Evolutionary conservation across 2,888 invertebrate species (phyloP).

Genomic region (Drosophila incognita): DNA sequence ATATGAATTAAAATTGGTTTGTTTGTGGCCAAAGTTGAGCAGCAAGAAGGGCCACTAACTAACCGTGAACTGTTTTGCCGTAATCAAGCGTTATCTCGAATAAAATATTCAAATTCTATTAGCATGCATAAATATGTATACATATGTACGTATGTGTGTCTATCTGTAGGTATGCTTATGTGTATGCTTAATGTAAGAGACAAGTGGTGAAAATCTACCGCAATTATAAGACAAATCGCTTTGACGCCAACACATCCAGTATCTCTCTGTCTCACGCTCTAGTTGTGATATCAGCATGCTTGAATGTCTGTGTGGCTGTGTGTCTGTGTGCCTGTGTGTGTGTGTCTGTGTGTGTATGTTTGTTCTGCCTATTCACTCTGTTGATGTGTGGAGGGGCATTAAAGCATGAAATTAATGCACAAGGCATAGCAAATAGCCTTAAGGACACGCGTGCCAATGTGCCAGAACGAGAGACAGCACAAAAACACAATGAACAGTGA

Average conservation of each 20-base stretch:
- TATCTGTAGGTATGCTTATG: neutral
- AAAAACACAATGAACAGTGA: neutral
- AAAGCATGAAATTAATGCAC: conserved; percentile 70
- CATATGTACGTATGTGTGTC: neutral
- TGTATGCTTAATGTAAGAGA: conserved; percentile 8
- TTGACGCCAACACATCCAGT: conserved; percentile 45
- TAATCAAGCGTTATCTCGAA: conserved; percentile 48
- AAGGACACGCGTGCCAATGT: conserved; percentile 53
- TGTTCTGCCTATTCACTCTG: conserved; percentile 12
- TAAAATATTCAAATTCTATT: conserved; percentile 63
- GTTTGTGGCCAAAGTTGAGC: neutral
- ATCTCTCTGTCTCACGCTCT: conserved; percentile 24
- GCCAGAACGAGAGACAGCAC: conserved; percentile 13
- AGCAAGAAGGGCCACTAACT: conserved; percentile 19
- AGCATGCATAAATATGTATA: conserved; percentile 1
- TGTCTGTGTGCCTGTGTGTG: neutral
- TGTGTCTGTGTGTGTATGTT: conserved; percentile 6
- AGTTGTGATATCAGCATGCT: conserved; percentile 42
- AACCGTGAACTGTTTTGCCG: conserved; percentile 26
- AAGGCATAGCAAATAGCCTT: conserved; percentile 59
- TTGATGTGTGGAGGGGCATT: conserved; percentile 53
- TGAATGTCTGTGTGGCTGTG: neutral
- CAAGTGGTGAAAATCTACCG: conserved; percentile 58
- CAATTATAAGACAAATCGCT: conserved; percentile 65
- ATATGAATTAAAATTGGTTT: conserved; percentile 29